A percentile compares a stretch with the other conserved stretches of the same genome.
phyloP scores from a whole-genome alignment of 2,888 invertebrate species.

The Rugalucina vietnamica region DNA sequence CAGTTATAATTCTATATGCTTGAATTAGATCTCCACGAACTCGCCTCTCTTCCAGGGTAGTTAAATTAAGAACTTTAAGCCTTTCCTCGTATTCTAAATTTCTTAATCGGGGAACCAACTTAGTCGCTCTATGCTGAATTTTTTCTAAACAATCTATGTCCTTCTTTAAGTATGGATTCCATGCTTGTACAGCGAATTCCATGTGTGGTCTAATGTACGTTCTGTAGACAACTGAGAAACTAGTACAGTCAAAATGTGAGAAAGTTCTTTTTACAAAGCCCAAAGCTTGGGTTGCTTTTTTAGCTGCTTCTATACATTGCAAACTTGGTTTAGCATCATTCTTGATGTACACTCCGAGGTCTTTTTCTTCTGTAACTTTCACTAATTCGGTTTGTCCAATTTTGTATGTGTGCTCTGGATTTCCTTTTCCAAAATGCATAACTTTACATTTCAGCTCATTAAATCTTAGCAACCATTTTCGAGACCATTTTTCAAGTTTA shows the following conservation, averaged over 20 bases:
- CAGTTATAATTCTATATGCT: too few relatives aligned
- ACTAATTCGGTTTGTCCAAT: background rate
- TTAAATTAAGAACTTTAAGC: too few relatives aligned
- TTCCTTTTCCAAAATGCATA: too few relatives aligned
- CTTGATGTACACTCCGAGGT: background rate
- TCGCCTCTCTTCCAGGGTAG: too few relatives aligned
- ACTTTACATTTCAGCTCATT: too few relatives aligned
- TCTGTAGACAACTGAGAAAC: background rate
- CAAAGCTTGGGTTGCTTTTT: background rate
- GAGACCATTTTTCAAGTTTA: background rate
- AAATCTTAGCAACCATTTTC: background rate
- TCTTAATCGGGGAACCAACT: too few relatives aligned
- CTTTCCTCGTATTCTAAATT: too few relatives aligned
- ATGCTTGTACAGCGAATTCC: conserved; percentile 4
- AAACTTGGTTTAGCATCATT: background rate
- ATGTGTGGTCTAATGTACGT: background rate
- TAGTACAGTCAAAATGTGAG: background rate
- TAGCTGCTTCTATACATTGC: background rate
- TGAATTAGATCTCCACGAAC: too few relatives aligned
- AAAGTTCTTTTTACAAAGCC: background rate
- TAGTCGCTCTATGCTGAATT: too few relatives aligned
- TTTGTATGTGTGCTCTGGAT: background rate
- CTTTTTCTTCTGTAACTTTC: background rate
- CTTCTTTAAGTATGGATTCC: too few relatives aligned
- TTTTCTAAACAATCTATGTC: too few relatives aligned